Base-by-base conservation (phyloP, 2,113 vertebrate genomes). In the Neolamprologus sp. region DNA sequence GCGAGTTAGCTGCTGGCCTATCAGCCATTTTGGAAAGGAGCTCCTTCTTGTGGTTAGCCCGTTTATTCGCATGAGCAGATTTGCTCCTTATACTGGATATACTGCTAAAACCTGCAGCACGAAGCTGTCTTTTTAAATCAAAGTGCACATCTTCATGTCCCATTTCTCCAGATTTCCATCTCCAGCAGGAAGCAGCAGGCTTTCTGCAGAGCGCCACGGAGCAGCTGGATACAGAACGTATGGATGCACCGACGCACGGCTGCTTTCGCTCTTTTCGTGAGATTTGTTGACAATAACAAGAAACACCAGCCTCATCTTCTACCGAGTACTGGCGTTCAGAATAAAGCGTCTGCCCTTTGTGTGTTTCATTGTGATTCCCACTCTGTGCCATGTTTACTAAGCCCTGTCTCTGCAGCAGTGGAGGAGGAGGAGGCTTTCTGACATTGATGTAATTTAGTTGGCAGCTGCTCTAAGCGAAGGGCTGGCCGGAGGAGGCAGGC, bases 361-460 rank as follows among this genome's bases (percentile, higher is more conserved):
- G 42, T 45, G 81, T 42, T 88, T 53, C 71, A 17, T 7, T 28
- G 49, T n/a, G 86, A 86, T 57, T 82, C 83, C 68, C 31, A 11
- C 81, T 86, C 85, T 86, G 83, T 80, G 49, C 57, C 80, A 81
- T 92, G 82, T 89, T 92, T 79, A 85, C 83, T 55, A 45, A 82
- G 75, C 87, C 45, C 71, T 2, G 3, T 80, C 86, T 89, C 85
- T 75, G 81, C 82, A 79, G 54, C 81, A 79, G 89, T 16, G 45
- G 87, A 91, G 81, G 81, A 75, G 60, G 81, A 89, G 75, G 75
- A 63, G 68, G 49, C 80, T 80, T 71, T 86, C 19, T 93, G 91
- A 95, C 90, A 91, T 87, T 93, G 92, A 96, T 94, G 92, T 95
- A 91, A 94, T 95, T 90, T 87, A 87, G 85, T 93, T 96, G 94